Conservation (phyloP, 2,888 invertebrate species). For the Theretra japonica region DNA sequence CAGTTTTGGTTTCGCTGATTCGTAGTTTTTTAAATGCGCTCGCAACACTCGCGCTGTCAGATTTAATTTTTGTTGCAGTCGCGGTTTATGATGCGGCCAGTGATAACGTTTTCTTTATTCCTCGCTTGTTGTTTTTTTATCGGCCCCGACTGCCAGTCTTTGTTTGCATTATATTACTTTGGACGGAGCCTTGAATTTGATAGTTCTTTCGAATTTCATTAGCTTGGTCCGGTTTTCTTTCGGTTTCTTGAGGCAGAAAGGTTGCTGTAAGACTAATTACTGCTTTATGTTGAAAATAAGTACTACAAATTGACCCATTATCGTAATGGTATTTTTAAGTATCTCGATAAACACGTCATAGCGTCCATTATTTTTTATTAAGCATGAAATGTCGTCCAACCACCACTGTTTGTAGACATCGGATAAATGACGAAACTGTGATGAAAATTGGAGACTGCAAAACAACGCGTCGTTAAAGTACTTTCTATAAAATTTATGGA, state of each 20-base stretch:
- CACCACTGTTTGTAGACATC: slow-evolving; percentile 9
- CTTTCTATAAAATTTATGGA: neutral
- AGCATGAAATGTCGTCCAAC: slow-evolving; percentile 5
- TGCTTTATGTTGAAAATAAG: neutral
- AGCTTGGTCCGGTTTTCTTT: neutral
- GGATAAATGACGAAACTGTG: neutral
- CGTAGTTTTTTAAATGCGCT: slow-evolving; percentile 42
- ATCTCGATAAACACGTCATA: slow-evolving; percentile 2
- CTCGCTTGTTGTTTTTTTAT: slow-evolving; percentile 33
- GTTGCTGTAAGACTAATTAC: too few relatives aligned
- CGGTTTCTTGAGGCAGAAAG: neutral
- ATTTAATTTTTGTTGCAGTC: slow-evolving; percentile 20
- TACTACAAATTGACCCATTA: neutral
- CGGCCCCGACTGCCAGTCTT: neutral
- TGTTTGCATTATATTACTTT: slow-evolving; percentile 6
- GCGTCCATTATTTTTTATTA: slow-evolving; percentile 9
- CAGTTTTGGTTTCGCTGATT: slow-evolving; percentile 47
- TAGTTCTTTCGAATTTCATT: neutral
- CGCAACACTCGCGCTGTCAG: slow-evolving; percentile 24
- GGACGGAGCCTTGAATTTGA: neutral
- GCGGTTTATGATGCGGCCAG: slow-evolving; percentile 12
- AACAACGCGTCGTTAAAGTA: neutral
- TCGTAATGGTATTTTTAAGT: neutral
- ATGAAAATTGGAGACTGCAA: neutral
- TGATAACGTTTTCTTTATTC: slow-evolving; percentile 10